Evolutionary conservation across 2,888 invertebrate genomes (phyloP).

Genomic region (Cataglyphis albicans): DNA sequence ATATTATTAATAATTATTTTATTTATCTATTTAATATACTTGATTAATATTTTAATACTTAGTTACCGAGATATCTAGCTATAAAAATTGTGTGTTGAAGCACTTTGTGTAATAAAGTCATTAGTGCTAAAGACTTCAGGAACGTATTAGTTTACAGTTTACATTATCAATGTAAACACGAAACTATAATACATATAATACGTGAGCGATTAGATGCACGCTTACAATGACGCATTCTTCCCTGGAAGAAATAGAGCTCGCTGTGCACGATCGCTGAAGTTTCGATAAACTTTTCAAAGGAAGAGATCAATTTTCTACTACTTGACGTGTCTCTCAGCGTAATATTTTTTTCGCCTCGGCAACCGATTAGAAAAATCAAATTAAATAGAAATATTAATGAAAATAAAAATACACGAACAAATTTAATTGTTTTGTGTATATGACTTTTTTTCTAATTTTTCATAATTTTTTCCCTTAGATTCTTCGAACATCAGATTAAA

Average conservation of each 20-base stretch:
- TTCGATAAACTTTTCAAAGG: neutral
- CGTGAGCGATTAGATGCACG: neutral
- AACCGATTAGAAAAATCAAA: neutral
- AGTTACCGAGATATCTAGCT: neutral
- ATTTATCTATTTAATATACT: neutral
- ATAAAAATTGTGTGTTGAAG: neutral
- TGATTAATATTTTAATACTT: no score
- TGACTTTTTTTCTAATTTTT: neutral
- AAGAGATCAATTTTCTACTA: neutral
- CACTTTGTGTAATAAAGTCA: neutral
- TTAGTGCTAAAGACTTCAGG: neutral
- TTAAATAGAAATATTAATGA: neutral
- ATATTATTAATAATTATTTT: neutral
- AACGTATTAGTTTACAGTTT: neutral
- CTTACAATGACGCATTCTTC: slow-evolving; percentile 9
- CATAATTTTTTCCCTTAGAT: neutral
- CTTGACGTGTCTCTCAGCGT: neutral
- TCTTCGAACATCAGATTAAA: neutral
- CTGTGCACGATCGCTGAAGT: neutral
- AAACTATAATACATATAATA: neutral
- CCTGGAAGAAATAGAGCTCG: neutral
- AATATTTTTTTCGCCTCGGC: neutral
- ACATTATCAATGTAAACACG: neutral
- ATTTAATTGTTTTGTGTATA: neutral
- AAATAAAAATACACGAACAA: neutral